Percentiles rank a stretch among this genome's conserved stretches.
phyloP scores from a whole-genome alignment of 1,140 invertebrate species.

The Hycleus cichorii region DNA sequence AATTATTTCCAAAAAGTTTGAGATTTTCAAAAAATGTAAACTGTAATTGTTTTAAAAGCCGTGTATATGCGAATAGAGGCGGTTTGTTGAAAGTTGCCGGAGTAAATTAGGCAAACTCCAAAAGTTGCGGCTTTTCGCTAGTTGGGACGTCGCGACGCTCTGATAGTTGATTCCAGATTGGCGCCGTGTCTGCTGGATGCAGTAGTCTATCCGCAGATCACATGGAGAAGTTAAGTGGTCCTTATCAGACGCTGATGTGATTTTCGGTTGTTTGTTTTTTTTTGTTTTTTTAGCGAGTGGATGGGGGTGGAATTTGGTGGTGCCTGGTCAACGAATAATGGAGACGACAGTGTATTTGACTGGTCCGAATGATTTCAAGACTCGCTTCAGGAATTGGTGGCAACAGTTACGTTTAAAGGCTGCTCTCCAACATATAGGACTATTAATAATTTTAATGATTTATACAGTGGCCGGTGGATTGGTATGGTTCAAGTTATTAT shows the following conservation, averaged over 20 bases:
- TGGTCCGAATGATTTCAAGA: slow-evolving; percentile 29
- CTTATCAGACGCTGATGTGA: background rate
- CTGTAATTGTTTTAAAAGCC: no score
- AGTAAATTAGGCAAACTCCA: no score
- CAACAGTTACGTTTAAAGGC: slow-evolving; percentile 48
- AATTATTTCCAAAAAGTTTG: no score
- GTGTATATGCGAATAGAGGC: no score
- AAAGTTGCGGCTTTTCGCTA: no score
- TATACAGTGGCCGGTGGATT: slow-evolving; percentile 67
- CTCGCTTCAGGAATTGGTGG: slow-evolving; percentile 41
- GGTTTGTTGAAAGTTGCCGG: no score
- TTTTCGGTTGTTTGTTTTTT: background rate
- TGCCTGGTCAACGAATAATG: slow-evolving; percentile 6
- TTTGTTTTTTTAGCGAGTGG: background rate
- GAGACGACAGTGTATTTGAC: slow-evolving; percentile 34
- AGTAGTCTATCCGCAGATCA: background rate
- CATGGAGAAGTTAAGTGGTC: background rate
- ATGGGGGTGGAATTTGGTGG: no score
- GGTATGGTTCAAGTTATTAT: slow-evolving; percentile 46
- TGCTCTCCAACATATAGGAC: slow-evolving; percentile 58
- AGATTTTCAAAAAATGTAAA: no score
- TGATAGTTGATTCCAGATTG: no score
- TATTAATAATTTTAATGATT: slow-evolving; percentile 61
- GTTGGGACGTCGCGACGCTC: no score
- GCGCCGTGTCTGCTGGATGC: background rate